A percentile compares a stretch with the other conserved stretches of the same genome.
phyloP scores from a whole-genome alignment of 2,797 vertebrate genomes.

The Aulostomus chinensis region DNA sequence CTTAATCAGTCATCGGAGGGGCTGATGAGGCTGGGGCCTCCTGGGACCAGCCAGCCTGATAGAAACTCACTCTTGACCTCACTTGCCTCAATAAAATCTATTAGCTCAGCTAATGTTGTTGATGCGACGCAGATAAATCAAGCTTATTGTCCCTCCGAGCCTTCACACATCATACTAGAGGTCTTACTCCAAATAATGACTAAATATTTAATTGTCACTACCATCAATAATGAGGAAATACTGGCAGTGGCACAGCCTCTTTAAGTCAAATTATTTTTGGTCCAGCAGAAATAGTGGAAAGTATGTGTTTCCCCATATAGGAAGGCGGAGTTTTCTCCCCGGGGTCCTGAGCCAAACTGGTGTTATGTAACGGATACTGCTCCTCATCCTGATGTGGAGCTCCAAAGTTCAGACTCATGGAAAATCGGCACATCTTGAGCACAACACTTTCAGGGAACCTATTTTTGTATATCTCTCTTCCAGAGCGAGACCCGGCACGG shows the following conservation, averaged over 20 bases:
- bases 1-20: constrained; percentile 58
- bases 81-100: constrained; percentile 59
- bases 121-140: constrained; percentile 53
- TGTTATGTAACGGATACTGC: constrained; percentile 69
- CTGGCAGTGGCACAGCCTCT: background rate
- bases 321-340: constrained; percentile 68
- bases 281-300: constrained; percentile 21
- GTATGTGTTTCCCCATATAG: constrained; percentile 36
- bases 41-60: constrained; percentile 14
- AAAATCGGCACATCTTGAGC: background rate
- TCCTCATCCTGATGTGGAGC: constrained; percentile 46
- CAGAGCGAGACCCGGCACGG: too few relatives aligned
- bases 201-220: too few relatives aligned
- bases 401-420: constrained; percentile 32
- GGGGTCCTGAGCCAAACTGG: constrained; percentile 56
- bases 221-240: background rate
- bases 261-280: constrained; percentile 7
- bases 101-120: constrained; percentile 58
- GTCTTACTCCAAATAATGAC: background rate
- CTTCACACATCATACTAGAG: background rate
- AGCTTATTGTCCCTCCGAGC: constrained; percentile 15
- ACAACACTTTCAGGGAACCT: too few relatives aligned
- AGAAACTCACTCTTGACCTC: constrained; percentile 46
- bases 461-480: too few relatives aligned
- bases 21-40: constrained; percentile 20